Evolutionary conservation across 1,140 invertebrate genomes (phyloP).

Genomic region (Atta colombica): DNA sequence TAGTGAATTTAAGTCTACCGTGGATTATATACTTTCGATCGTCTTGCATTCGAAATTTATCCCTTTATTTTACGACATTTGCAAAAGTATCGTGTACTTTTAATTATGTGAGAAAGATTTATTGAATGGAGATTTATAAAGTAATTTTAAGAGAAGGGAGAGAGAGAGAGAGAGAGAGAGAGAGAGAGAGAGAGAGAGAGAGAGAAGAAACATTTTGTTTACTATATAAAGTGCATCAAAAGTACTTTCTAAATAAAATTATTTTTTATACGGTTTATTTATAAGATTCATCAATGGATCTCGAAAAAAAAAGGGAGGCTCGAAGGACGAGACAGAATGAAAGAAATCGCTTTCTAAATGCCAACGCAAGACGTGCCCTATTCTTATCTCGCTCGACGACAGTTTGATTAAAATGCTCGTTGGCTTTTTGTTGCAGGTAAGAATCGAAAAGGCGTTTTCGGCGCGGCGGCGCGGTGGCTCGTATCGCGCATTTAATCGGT

Average conservation of each 20-base stretch:
- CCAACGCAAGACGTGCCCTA: constrained; percentile 56
- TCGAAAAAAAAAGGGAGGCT: constrained; percentile 34
- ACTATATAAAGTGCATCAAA: neutral
- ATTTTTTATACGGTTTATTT: constrained; percentile 30
- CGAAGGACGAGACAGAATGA: constrained; percentile 53
- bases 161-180: too few relatives aligned
- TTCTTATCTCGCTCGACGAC: constrained; percentile 57
- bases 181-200: too few relatives aligned
- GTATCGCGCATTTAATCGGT: constrained; percentile 73
- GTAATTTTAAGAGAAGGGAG: neutral
- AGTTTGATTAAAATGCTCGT: constrained; percentile 73
- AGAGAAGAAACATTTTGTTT: neutral
- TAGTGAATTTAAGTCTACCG: constrained; percentile 56
- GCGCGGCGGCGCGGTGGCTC: constrained; percentile 47
- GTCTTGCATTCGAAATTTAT: constrained; percentile 36
- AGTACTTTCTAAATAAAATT: neutral
- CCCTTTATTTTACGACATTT: constrained; percentile 8
- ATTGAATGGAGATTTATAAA: neutral
- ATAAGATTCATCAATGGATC: constrained; percentile 28
- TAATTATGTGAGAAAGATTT: neutral
- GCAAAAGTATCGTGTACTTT: neutral
- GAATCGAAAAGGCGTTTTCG: constrained; percentile 64
- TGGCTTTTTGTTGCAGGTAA: constrained; percentile 80
- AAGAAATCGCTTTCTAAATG: constrained; percentile 64
- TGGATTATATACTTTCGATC: constrained; percentile 43